Percentiles rank a stretch among this genome's conserved stretches.
These are phyloP conservation scores for Melanocharis versteri DNA, from an alignment of 2,113 vertebrate species.

Conservation along the genomic window DNA sequence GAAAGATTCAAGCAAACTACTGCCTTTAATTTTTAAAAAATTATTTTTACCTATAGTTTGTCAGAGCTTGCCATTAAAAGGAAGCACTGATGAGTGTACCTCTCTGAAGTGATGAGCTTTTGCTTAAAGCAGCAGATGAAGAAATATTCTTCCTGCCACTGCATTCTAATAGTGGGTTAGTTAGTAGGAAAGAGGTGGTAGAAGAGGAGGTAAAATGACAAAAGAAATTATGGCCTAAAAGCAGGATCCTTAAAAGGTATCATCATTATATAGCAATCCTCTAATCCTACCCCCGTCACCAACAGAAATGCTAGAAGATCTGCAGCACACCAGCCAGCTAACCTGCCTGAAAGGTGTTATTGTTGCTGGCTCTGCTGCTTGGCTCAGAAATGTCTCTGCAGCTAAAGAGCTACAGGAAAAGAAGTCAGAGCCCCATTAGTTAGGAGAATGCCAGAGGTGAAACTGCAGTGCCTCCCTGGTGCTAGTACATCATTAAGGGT, in stretches of 20 bases:
- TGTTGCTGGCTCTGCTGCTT: conserved; percentile 41
- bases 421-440: conserved; percentile 27
- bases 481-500: conserved; percentile 36
- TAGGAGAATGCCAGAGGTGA: conserved; percentile 35
- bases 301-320: conserved; percentile 27
- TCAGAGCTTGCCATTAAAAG: conserved; percentile 36
- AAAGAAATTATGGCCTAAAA: conserved; percentile 48
- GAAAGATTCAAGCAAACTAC: conserved; percentile 24
- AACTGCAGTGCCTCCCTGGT: background rate
- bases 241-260: conserved; percentile 26
- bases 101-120: background rate
- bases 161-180: background rate
- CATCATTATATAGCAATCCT: conserved; percentile 30
- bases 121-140: conserved; percentile 14
- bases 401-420: conserved; percentile 31
- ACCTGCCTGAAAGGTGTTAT: conserved; percentile 40
- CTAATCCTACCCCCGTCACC: background rate
- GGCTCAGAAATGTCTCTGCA: conserved; percentile 28
- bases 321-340: conserved; percentile 2
- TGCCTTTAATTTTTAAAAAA: background rate
- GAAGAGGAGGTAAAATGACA: conserved; percentile 39
- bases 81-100: background rate
- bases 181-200: background rate
- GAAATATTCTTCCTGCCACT: conserved; percentile 1
- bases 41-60: conserved; percentile 51